Percentiles rank a stretch among this genome's conserved stretches.
These are phyloP conservation scores for Siderastrea siderea DNA, from an alignment of 92 coral and sea anemone species.

Conservation along the genomic window DNA sequence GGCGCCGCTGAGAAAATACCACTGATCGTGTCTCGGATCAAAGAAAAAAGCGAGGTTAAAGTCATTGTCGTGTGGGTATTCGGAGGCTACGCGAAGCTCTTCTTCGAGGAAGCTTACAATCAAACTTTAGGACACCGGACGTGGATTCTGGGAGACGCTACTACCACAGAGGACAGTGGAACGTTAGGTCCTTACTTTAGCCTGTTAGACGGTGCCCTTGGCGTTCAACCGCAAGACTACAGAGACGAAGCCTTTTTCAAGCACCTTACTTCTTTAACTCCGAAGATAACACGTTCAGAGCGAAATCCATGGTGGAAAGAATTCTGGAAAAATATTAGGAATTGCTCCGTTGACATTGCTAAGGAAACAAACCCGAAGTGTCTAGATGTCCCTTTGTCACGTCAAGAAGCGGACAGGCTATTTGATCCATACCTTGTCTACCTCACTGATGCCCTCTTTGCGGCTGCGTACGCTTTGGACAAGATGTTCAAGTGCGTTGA, in stretches of 20 bases:
- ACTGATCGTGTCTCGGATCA: slow-evolving; percentile 47
- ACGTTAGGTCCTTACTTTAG: slow-evolving; percentile 12
- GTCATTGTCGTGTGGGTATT: slow-evolving; percentile 72
- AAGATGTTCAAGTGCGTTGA: slow-evolving; percentile 34
- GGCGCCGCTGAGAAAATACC: slow-evolving; percentile 41
- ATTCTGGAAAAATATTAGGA: slow-evolving; percentile 38
- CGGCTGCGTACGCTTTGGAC: slow-evolving; percentile 67
- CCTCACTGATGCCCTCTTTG: slow-evolving; percentile 55
- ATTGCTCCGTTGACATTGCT: slow-evolving; percentile 27
- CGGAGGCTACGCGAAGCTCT: slow-evolving; percentile 50
- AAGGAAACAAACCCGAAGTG: slow-evolving; percentile 13
- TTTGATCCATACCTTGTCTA: slow-evolving; percentile 68
- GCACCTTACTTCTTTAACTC: slow-evolving; percentile 32
- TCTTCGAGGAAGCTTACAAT: slow-evolving; percentile 48
- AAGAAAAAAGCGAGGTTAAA: slow-evolving; percentile 46
- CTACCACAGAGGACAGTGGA: slow-evolving; percentile 28
- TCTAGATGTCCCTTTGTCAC: slow-evolving; percentile 44
- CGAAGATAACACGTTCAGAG: neutral
- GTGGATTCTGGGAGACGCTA: slow-evolving; percentile 78
- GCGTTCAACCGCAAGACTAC: slow-evolving; percentile 62
- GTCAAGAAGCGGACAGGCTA: slow-evolving; percentile 7
- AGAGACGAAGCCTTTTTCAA: slow-evolving; percentile 18
- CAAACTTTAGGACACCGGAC: slow-evolving; percentile 51
- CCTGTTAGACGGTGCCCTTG: slow-evolving; percentile 53
- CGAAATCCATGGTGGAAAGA: slow-evolving; percentile 68